Conservation (phyloP, 2,113 vertebrate species). For the Labrus mixtus region DNA sequence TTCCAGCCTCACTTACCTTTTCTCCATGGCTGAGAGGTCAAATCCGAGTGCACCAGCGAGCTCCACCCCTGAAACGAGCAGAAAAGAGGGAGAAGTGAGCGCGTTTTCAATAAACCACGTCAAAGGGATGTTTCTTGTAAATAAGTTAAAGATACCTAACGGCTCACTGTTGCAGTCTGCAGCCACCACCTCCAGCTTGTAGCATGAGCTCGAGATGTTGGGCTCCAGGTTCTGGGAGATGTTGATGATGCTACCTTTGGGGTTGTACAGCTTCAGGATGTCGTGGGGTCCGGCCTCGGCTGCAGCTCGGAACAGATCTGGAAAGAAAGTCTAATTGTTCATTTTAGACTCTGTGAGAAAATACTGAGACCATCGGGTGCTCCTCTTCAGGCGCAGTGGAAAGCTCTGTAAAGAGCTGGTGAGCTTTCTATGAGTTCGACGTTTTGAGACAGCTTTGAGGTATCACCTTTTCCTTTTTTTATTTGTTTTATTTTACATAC, state of each 20-base stretch:
- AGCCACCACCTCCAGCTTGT: constrained; percentile 86
- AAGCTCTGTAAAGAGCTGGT: too few species aligned
- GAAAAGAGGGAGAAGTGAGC: not conserved
- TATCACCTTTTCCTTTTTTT: too few species aligned
- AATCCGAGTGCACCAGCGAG: constrained; percentile 79
- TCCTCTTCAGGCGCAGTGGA: too few species aligned
- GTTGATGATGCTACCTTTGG: constrained; percentile 86
- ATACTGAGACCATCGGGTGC: not conserved
- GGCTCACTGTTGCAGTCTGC: constrained; percentile 82
- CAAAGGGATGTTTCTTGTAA: not conserved
- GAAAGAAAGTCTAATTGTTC: not conserved
- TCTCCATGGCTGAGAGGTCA: constrained; percentile 85
- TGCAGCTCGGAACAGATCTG: constrained; percentile 84
- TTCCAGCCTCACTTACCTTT: constrained; percentile 72
- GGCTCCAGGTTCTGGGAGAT: constrained; percentile 82
- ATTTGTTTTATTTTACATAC: too few species aligned
- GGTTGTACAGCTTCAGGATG: constrained; percentile 86
- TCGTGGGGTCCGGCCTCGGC: constrained; percentile 85
- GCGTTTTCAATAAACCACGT: not conserved
- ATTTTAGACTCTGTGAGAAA: not conserved
- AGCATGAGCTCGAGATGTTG: constrained; percentile 76
- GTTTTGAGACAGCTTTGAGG: too few species aligned
- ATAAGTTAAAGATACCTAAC: constrained; percentile 72
- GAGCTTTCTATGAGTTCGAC: too few species aligned
- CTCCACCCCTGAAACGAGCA: constrained; percentile 69